These are phyloP conservation scores for Mormoops blainvillei DNA, from an alignment of 2,113 vertebrate genomes.

Conservation along the genomic window DNA sequence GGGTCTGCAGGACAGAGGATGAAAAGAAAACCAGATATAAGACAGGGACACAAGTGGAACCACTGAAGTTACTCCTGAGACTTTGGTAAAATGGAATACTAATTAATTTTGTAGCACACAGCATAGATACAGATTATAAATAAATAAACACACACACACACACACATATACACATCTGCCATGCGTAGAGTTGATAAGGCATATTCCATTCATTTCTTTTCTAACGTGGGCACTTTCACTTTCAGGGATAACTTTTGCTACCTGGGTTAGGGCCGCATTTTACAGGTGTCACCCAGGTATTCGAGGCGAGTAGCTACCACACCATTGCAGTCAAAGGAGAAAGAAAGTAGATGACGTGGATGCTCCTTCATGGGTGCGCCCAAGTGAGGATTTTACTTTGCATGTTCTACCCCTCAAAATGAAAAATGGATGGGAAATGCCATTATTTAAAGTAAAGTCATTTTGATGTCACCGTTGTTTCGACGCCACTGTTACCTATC, in stretches of 20 bases:
- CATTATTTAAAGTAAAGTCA: not conserved
- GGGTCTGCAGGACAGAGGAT: not conserved
- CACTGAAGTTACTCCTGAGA: not conserved
- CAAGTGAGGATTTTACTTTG: not conserved
- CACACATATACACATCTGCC: not conserved
- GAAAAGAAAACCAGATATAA: not conserved
- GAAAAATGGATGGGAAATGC: not conserved
- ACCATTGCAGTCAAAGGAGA: fast-evolving
- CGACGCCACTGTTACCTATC: not conserved
- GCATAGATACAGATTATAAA: not conserved
- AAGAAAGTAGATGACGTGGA: not conserved
- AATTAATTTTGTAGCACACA: not conserved
- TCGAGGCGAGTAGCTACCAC: not conserved
- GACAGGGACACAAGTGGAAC: not conserved
- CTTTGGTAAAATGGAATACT: not conserved
- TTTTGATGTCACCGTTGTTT: not conserved
- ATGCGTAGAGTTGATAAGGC: not conserved
- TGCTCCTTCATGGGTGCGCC: not conserved
- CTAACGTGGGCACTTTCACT: not conserved
- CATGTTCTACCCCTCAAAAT: not conserved
- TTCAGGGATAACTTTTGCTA: not conserved
- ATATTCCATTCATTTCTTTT: not conserved
- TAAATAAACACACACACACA: too few relatives aligned
- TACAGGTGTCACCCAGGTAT: too few relatives aligned
- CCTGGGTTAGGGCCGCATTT: not conserved